Conservation (phyloP, 2,888 invertebrate species). For the Leptogaster cylindrica region DNA sequence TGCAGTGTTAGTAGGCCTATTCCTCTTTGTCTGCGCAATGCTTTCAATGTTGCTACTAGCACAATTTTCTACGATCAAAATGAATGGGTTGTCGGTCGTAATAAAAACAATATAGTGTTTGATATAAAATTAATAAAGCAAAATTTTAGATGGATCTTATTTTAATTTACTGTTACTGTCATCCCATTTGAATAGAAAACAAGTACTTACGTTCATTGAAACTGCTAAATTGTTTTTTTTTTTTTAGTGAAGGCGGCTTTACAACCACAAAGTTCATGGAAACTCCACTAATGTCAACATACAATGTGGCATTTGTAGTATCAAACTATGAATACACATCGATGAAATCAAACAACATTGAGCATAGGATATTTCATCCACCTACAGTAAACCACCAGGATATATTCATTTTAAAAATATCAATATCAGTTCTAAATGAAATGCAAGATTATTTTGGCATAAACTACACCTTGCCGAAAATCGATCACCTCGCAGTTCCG, state of each 20-base stretch:
- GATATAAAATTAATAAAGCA: background rate
- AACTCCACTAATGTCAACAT: conserved; percentile 74
- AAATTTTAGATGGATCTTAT: background rate
- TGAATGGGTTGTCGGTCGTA: too few relatives aligned
- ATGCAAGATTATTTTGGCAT: conserved; percentile 76
- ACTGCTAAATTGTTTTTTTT: background rate
- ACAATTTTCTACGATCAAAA: too few relatives aligned
- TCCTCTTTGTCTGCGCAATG: too few relatives aligned
- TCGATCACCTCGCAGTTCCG: conserved; percentile 87
- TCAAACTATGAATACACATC: conserved; percentile 63
- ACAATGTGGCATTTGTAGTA: conserved; percentile 81
- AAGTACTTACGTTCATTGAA: background rate
- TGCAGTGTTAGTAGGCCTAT: too few relatives aligned
- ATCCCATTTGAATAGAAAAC: background rate
- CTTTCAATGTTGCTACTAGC: too few relatives aligned
- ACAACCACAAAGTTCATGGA: conserved; percentile 58
- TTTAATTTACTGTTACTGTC: too few relatives aligned
- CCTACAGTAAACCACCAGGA: conserved; percentile 56
- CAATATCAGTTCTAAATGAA: conserved; percentile 72
- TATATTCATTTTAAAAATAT: conserved; percentile 74
- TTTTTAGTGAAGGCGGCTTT: conserved; percentile 26
- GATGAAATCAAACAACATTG: conserved; percentile 38
- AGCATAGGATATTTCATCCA: conserved; percentile 43
- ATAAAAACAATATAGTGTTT: background rate
- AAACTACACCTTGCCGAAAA: conserved; percentile 76